phyloP scores from a whole-genome alignment of 64 coral and sea anemone species.

The Orbicella faveolata region DNA sequence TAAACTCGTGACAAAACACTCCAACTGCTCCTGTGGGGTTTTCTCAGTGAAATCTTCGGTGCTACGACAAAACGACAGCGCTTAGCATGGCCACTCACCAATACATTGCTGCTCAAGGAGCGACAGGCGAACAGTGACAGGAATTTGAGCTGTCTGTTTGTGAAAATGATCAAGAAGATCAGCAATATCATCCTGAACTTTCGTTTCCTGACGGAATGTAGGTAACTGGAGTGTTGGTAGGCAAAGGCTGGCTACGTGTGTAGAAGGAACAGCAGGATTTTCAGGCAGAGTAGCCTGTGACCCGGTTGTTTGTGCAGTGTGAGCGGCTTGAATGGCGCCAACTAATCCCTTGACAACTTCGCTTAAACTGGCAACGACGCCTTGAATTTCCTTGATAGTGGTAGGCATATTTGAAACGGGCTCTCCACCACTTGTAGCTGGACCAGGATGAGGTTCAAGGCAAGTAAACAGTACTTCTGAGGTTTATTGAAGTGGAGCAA shows the following conservation, averaged over 20 bases:
- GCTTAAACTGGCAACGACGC: too few species aligned
- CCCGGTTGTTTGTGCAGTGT: too few species aligned
- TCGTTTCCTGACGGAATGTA: constrained; percentile 6
- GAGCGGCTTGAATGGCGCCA: too few species aligned
- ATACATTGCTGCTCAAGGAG: constrained; percentile 46
- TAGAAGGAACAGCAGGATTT: too few species aligned
- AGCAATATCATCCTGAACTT: not conserved
- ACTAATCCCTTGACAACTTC: too few species aligned
- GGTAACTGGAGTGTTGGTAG: constrained; percentile 42
- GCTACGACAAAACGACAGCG: constrained; percentile 8
- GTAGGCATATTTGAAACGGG: too few species aligned
- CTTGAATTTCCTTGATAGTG: too few species aligned
- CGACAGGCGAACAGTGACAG: not conserved
- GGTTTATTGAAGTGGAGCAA: too few species aligned
- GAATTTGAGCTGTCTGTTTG: constrained; percentile 26
- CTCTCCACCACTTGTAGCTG: too few species aligned
- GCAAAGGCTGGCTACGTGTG: not conserved
- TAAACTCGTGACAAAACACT: not conserved
- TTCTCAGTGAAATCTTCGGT: constrained; percentile 3
- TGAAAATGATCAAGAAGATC: constrained; percentile 27
- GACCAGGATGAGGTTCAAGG: too few species aligned
- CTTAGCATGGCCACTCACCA: constrained; percentile 39
- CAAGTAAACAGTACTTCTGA: too few species aligned
- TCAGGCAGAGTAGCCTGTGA: too few species aligned
- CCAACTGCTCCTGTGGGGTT: constrained; percentile 3